These are phyloP conservation scores for Orthosia cruda DNA, from an alignment of 2,888 invertebrate species.

Conservation along the genomic window DNA sequence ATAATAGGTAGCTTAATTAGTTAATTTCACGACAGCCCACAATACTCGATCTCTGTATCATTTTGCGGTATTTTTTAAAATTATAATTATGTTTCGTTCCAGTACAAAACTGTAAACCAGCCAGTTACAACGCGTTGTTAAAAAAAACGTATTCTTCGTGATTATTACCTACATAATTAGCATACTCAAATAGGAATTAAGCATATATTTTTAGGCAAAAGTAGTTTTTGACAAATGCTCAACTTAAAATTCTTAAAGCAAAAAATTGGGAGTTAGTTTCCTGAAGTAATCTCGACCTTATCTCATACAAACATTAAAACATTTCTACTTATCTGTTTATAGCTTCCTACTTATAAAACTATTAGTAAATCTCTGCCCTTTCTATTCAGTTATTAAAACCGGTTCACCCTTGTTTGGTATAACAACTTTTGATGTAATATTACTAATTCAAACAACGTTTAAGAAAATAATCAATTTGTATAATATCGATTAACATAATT, in stretches of 20 bases:
- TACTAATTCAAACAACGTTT: no score
- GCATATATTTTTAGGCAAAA: not conserved
- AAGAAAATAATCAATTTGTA: no score
- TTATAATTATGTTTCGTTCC: not conserved
- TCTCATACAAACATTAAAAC: not conserved
- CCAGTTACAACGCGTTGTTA: no score
- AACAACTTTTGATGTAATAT: no score
- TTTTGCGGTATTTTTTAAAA: not conserved
- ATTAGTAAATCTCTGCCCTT: not conserved
- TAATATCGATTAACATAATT: no score
- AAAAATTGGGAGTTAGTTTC: not conserved
- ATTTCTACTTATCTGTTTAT: not conserved
- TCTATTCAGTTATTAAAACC: constrained; percentile 7
- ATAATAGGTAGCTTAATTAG: no score
- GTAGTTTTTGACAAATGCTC: no score
- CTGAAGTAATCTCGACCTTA: not conserved
- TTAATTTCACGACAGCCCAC: constrained; percentile 12
- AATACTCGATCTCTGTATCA: not conserved
- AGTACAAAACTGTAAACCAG: not conserved
- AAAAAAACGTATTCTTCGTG: no score
- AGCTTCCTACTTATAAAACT: not conserved
- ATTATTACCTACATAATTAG: not conserved
- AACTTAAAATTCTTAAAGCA: no score
- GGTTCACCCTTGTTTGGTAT: no score
- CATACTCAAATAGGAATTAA: not conserved